Evolutionary conservation across 2,113 vertebrate species (phyloP).

Genomic region (human (Homo sapiens)): GRCh38 chr6:105303001-105303500

Average conservation of each 20-base stretch:
- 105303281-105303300: too few species aligned
- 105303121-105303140: too few species aligned
- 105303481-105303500: neutral
- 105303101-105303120: neutral
- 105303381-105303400: neutral
- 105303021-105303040: neutral
- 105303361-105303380: neutral
- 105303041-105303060: neutral
- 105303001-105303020: neutral
- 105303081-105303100: neutral
- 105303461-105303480: neutral
- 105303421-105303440: neutral
- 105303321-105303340: too few species aligned
- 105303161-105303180: too few species aligned
- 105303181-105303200: too few species aligned
- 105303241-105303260: too few species aligned
- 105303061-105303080: neutral
- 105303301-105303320: too few species aligned
- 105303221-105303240: too few species aligned
- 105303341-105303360: neutral
- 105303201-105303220: too few species aligned
- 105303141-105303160: too few species aligned
- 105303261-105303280: too few species aligned
- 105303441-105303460: neutral
- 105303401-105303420: neutral